phyloP scores from a whole-genome alignment of 2,888 invertebrate species.

The Aporophyla nigra region DNA sequence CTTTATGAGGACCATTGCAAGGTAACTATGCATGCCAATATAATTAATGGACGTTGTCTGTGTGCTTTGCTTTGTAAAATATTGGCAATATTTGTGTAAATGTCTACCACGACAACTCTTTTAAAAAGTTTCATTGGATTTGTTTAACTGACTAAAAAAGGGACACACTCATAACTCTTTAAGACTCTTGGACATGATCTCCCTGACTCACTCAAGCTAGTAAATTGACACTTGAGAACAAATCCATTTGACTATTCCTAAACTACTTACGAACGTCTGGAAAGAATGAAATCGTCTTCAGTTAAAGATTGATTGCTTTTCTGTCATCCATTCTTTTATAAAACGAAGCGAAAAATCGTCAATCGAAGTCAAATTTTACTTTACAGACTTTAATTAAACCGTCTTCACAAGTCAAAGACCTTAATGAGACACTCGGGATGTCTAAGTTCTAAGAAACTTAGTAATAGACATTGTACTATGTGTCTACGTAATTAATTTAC shows the following conservation, averaged over 20 bases:
- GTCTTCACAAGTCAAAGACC: slow-evolving; percentile 40
- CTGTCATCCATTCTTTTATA: slow-evolving; percentile 39
- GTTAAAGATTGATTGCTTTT: slow-evolving; percentile 52
- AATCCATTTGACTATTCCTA: slow-evolving; percentile 36
- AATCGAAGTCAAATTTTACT: slow-evolving; percentile 43
- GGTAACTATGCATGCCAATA: not conserved
- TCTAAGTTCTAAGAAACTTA: slow-evolving; percentile 54
- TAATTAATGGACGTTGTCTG: not conserved
- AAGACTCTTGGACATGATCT: slow-evolving; percentile 4
- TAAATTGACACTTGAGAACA: slow-evolving; percentile 36
- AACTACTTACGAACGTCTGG: slow-evolving; percentile 39
- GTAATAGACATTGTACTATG: slow-evolving; percentile 34
- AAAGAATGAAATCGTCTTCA: slow-evolving; percentile 47
- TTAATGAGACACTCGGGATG: slow-evolving; percentile 44
- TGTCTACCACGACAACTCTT: not conserved
- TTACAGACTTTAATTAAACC: slow-evolving; percentile 48
- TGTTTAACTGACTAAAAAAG: not conserved
- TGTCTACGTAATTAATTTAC: slow-evolving; percentile 57
- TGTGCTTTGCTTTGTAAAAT: not conserved
- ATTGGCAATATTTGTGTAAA: not conserved
- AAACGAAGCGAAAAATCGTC: slow-evolving; percentile 40
- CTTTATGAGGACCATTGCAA: not conserved
- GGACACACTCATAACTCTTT: not conserved
- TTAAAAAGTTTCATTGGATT: not conserved
- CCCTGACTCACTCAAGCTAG: not conserved